Conservation (phyloP, 2,113 vertebrate species). For the Theropithecus gelada region DNA sequence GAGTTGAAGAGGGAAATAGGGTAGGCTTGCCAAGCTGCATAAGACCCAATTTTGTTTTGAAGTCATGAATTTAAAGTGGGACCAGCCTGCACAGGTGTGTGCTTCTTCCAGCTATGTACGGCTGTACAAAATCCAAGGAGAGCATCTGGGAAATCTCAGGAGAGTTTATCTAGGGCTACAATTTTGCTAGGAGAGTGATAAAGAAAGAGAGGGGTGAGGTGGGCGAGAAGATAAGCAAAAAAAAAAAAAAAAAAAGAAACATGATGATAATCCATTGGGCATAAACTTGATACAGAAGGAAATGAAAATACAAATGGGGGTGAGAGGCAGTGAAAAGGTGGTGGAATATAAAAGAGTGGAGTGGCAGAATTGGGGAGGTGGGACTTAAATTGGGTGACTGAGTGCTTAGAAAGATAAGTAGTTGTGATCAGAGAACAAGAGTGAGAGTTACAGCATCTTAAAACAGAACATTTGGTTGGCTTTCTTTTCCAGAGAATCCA, state of each 20-base stretch:
- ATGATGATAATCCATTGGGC: not conserved
- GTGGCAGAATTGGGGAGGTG: not conserved
- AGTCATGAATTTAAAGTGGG: not conserved
- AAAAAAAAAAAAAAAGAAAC: not conserved
- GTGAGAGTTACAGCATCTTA: not conserved
- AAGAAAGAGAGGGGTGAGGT: not conserved
- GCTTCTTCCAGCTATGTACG: not conserved
- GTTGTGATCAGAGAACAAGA: not conserved
- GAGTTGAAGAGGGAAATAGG: not conserved
- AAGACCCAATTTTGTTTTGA: not conserved
- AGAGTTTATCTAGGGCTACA: not conserved
- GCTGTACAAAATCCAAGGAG: not conserved
- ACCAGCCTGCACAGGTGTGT: not conserved
- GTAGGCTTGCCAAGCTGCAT: not conserved
- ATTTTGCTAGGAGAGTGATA: not conserved
- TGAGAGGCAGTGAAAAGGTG: not conserved
- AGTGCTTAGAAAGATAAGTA: not conserved
- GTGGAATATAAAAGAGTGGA: not conserved
- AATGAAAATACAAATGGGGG: not conserved
- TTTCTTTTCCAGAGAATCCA: not conserved
- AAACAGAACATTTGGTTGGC: not conserved
- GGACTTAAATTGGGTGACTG: not conserved
- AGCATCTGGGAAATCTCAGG: not conserved
- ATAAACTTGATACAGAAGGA: not conserved
- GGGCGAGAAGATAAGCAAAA: not conserved